These are phyloP conservation scores for Atrichornis clamosus DNA, from an alignment of 2,113 vertebrate species.

Conservation along the genomic window DNA sequence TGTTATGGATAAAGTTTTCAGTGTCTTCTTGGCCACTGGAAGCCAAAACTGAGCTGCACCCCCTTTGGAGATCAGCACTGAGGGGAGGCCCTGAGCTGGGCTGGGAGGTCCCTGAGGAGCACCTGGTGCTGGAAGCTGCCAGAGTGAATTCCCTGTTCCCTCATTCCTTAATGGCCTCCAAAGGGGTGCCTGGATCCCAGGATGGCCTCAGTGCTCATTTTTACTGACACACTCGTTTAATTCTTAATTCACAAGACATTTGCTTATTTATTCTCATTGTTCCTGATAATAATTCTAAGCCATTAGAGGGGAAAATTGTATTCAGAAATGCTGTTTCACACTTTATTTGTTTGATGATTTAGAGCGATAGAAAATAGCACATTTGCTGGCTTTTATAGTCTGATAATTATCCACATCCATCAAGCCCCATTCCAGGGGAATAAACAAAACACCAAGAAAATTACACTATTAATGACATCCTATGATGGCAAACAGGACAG, in stretches of 20 bases:
- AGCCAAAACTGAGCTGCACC: not conserved
- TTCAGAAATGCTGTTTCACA: constrained; percentile 82
- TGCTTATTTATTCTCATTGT: constrained; percentile 81
- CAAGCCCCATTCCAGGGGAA: constrained; percentile 75
- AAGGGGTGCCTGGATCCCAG: not conserved
- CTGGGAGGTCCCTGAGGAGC: not conserved
- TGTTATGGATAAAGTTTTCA: not conserved
- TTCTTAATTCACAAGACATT: constrained; percentile 70
- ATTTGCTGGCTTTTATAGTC: constrained; percentile 81
- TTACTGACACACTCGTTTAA: constrained; percentile 64
- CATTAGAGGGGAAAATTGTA: constrained; percentile 84
- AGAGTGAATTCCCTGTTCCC: not conserved
- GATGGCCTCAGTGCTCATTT: not conserved
- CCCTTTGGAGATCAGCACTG: not conserved
- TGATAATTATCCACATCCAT: constrained; percentile 82
- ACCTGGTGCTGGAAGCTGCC: not conserved
- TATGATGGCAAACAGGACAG: not conserved
- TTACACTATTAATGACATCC: constrained; percentile 75
- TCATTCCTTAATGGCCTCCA: not conserved
- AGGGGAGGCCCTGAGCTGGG: not conserved
- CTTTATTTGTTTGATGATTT: constrained; percentile 86
- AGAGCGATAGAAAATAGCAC: constrained; percentile 79
- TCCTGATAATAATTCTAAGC: constrained; percentile 80
- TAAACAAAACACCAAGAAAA: constrained; percentile 78
- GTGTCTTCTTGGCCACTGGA: not conserved